Percentiles rank a stretch among this genome's conserved stretches.
These are phyloP conservation scores for Lithophane leautieri DNA, from an alignment of 2,888 invertebrate genomes.

Conservation along the genomic window DNA sequence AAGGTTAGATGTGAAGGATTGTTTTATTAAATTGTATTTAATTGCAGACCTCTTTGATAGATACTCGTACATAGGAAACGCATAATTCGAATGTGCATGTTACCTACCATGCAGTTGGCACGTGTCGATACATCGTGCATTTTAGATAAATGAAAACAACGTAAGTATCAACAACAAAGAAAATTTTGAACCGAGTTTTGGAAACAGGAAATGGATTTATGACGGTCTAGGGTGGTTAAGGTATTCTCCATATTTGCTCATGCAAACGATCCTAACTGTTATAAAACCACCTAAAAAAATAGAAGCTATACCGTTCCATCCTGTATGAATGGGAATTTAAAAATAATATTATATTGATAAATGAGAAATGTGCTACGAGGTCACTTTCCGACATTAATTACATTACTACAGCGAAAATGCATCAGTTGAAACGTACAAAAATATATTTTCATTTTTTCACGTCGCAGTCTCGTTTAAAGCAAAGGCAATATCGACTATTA, in stretches of 20 bases:
- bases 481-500: conserved; percentile 14
- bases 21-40: conserved; percentile 36
- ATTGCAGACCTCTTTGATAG: conserved; percentile 40
- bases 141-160: background rate
- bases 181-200: too few relatives aligned
- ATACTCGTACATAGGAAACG: conserved; percentile 6
- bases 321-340: background rate
- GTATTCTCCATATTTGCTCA: background rate
- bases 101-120: conserved; percentile 11
- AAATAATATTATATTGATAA: background rate
- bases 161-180: background rate
- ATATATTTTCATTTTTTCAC: background rate
- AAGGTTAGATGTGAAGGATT: conserved; percentile 16
- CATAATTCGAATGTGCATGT: conserved; percentile 20
- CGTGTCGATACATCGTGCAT: background rate
- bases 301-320: background rate
- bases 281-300: background rate
- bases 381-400: conserved; percentile 18
- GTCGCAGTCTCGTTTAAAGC: background rate
- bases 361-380: conserved; percentile 5
- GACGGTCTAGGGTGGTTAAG: too few relatives aligned
- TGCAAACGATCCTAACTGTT: background rate
- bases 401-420: conserved; percentile 14
- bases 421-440: conserved; percentile 17
- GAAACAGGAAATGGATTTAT: background rate